phyloP scores from a whole-genome alignment of 2,113 vertebrate species.

The Talpa occidentalis region DNA sequence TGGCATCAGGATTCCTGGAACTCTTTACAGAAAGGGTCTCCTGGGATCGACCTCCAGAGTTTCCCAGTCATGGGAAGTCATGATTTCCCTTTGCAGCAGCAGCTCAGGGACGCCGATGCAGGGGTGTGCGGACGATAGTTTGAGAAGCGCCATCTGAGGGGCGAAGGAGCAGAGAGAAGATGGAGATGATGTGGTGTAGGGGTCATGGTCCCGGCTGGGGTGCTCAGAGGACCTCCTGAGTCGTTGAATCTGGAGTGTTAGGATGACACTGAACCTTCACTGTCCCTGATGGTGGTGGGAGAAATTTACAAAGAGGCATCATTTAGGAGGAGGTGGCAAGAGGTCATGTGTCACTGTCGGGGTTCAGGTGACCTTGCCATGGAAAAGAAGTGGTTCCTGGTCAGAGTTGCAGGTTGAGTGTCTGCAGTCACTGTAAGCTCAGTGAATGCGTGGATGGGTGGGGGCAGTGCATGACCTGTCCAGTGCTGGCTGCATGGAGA shows the following conservation, averaged over 20 bases:
- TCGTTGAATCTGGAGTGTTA: background rate
- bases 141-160: background rate
- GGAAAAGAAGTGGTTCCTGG: background rate
- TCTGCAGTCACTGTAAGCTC: background rate
- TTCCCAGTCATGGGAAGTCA: background rate
- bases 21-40: background rate
- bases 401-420: background rate
- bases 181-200: too few relatives aligned
- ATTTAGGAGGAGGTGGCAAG: background rate
- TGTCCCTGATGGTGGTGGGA: background rate
- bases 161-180: background rate
- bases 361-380: background rate
- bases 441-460: background rate
- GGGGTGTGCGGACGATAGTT: background rate
- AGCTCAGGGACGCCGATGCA: too few relatives aligned
- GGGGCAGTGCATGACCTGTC: background rate
- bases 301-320: background rate
- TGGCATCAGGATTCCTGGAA: background rate
- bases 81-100: background rate
- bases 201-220: too few relatives aligned
- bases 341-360: background rate
- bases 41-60: background rate
- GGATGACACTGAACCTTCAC: background rate
- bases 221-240: background rate
- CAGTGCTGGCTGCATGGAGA: background rate